These are phyloP conservation scores for Nesospiza acunhae DNA, from an alignment of 2,113 vertebrate genomes.

Conservation along the genomic window DNA sequence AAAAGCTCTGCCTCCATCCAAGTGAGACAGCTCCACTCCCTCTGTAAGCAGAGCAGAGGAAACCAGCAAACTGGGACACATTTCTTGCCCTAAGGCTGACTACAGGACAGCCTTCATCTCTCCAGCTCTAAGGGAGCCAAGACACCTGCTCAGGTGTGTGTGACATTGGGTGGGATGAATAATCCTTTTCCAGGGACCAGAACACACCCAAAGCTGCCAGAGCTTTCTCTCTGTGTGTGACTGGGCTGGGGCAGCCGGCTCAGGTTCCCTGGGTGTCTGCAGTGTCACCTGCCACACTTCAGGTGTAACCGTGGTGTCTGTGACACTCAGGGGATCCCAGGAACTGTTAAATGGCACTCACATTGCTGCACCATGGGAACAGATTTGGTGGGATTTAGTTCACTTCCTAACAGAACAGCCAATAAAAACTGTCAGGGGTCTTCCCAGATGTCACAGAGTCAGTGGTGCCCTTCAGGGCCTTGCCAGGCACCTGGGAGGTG, in stretches of 20 bases:
- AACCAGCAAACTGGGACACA: not conserved
- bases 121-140: not conserved
- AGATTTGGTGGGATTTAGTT: not conserved
- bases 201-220: not conserved
- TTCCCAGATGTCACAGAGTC: not conserved
- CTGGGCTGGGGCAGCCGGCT: not conserved
- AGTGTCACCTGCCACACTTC: not conserved
- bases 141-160: not conserved
- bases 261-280: not conserved
- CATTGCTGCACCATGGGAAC: not conserved
- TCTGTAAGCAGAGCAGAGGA: not conserved
- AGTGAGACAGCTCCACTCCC: not conserved
- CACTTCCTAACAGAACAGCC: not conserved
- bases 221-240: not conserved
- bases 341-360: not conserved
- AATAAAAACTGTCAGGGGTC: not conserved
- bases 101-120: not conserved
- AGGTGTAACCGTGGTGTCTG: accelerated
- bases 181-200: not conserved
- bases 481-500: not conserved
- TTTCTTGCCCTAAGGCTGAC: not conserved
- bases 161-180: not conserved
- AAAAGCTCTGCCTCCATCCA: not conserved
- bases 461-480: not conserved
- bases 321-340: not conserved